These are phyloP conservation scores for Tetropium fuscum DNA, from an alignment of 2,888 invertebrate species.

Conservation along the genomic window DNA sequence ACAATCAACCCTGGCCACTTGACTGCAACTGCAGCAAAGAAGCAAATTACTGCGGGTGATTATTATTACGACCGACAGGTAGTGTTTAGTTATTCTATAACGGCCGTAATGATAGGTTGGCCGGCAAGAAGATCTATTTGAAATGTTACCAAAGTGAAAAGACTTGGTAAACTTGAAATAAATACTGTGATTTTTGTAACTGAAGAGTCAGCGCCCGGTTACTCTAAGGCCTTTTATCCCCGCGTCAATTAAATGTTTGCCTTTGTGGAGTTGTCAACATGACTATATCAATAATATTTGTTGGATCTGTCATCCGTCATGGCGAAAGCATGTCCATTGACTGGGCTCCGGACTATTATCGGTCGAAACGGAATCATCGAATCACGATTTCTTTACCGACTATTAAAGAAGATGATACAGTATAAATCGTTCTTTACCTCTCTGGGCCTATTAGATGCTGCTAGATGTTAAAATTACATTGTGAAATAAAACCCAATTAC, in stretches of 20 bases:
- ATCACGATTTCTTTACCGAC: slow-evolving; percentile 56
- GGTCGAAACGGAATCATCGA: slow-evolving; percentile 47
- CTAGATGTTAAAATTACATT: slow-evolving; percentile 32
- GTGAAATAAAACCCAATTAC: slow-evolving; percentile 44
- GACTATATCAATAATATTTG: slow-evolving; percentile 44
- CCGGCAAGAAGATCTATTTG: slow-evolving; percentile 20
- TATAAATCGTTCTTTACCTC: slow-evolving; percentile 40
- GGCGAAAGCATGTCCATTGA: slow-evolving; percentile 35
- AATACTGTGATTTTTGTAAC: slow-evolving; percentile 36
- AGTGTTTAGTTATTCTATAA: slow-evolving; percentile 61
- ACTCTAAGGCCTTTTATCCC: slow-evolving; percentile 34
- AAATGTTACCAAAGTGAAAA: slow-evolving; percentile 31
- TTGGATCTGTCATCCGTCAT: slow-evolving; percentile 41
- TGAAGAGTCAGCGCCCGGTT: slow-evolving; percentile 36
- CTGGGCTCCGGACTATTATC: slow-evolving; percentile 3
- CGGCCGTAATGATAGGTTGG: slow-evolving; percentile 59
- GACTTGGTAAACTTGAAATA: slow-evolving; percentile 22
- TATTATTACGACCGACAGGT: slow-evolving; percentile 55
- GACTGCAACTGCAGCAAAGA: too few species aligned
- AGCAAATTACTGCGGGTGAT: too few species aligned
- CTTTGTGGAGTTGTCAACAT: slow-evolving; percentile 36
- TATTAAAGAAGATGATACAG: slow-evolving; percentile 60
- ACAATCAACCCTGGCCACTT: too few species aligned
- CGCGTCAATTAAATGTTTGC: slow-evolving; percentile 38
- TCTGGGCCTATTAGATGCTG: background rate